Conservation (phyloP, 2,113 vertebrate species). For the Malurus melanocephalus region DNA sequence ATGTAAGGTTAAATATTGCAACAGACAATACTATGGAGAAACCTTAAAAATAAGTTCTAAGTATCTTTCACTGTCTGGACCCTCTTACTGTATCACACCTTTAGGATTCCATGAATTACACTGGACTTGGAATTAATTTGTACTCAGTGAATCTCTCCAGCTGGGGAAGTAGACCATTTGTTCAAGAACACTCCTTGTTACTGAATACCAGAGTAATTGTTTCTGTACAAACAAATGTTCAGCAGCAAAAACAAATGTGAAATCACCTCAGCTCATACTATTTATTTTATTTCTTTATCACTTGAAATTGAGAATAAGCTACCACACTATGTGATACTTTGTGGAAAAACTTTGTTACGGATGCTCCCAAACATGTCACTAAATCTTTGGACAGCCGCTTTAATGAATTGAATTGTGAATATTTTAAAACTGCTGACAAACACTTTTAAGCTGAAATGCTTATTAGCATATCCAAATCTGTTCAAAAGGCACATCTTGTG, state of each 20-base stretch:
- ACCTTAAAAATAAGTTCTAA: not conserved
- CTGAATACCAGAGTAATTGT: not conserved
- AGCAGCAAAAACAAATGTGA: slow-evolving; percentile 4
- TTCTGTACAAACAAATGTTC: not conserved
- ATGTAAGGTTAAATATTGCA: not conserved
- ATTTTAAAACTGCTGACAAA: slow-evolving; percentile 63
- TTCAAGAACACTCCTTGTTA: not conserved
- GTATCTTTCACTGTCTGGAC: not conserved
- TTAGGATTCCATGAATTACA: not conserved
- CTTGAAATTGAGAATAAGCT: slow-evolving; percentile 7
- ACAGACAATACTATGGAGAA: not conserved
- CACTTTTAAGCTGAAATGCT: slow-evolving; percentile 27
- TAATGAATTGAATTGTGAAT: slow-evolving; percentile 33
- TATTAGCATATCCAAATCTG: slow-evolving; percentile 41
- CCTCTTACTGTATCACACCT: not conserved
- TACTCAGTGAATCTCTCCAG: not conserved
- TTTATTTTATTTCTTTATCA: slow-evolving; percentile 23
- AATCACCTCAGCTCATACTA: not conserved
- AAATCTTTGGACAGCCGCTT: slow-evolving; percentile 40
- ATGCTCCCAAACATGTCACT: slow-evolving; percentile 8
- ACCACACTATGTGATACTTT: not conserved
- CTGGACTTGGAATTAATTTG: not conserved
- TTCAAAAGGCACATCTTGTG: slow-evolving; percentile 41
- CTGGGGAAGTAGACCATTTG: not conserved
- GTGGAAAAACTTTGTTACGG: slow-evolving; percentile 26